Percentiles rank a stretch among this genome's conserved stretches.
Evolutionary conservation across 2,888 invertebrate genomes (phyloP).

Genomic region (Aleiodes leptofemur): DNA sequence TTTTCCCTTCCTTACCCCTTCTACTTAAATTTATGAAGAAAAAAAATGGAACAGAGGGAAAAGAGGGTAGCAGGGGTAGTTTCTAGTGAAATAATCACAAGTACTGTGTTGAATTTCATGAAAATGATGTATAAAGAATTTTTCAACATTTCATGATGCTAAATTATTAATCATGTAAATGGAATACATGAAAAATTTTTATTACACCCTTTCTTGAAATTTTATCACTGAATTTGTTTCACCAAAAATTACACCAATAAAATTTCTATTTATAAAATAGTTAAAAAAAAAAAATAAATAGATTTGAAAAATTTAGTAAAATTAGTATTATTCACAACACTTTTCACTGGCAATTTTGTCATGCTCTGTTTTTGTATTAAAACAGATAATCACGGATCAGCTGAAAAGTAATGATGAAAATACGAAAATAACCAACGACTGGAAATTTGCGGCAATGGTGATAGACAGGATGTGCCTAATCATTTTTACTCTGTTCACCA

Average conservation of each 20-base stretch:
- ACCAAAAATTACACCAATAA: background rate
- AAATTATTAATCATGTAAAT: background rate
- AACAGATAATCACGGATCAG: slow-evolving; percentile 82
- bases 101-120: background rate
- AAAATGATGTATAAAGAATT: slow-evolving; percentile 5
- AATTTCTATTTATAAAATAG: too few relatives aligned
- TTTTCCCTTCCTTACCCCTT: too few relatives aligned
- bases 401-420: slow-evolving; percentile 96
- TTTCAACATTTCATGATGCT: background rate
- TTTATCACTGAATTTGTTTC: background rate
- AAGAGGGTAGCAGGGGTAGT: background rate
- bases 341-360: slow-evolving; percentile 31
- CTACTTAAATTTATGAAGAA: too few relatives aligned
- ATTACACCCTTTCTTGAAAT: slow-evolving; percentile 4
- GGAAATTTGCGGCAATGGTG: slow-evolving; percentile 99
- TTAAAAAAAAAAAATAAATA: too few relatives aligned
- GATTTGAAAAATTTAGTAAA: background rate
- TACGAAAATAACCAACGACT: slow-evolving; percentile 96
- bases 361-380: slow-evolving; percentile 58
- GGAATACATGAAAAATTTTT: background rate
- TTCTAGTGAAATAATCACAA: background rate
- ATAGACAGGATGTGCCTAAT: slow-evolving; percentile 99
- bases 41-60: too few relatives aligned
- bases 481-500: slow-evolving; percentile 98
- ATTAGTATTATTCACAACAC: slow-evolving; percentile 19